Percentiles rank a stretch among this genome's conserved stretches.
Conservation (phyloP, 2,113 vertebrate genomes). For the Lepidothrix coronata region DNA sequence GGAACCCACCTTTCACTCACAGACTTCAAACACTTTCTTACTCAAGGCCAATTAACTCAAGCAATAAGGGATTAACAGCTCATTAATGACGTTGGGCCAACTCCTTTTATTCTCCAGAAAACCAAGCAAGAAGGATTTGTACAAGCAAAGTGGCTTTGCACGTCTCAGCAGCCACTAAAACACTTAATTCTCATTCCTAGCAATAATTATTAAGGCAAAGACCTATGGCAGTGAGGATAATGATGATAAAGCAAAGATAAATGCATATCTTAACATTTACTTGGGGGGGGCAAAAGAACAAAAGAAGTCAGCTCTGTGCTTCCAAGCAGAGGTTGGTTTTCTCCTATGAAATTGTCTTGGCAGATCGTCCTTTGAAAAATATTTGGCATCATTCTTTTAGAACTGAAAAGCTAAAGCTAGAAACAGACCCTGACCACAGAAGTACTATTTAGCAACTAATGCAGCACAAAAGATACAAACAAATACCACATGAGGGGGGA, state of each 20-base stretch:
- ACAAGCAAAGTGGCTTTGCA: not conserved
- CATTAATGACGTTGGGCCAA: not conserved
- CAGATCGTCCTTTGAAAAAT: not conserved
- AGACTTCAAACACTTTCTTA: not conserved
- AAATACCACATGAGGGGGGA: not conserved
- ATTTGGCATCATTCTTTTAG: not conserved
- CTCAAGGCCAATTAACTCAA: conserved; percentile 40
- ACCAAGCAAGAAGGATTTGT: not conserved
- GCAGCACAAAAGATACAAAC: not conserved
- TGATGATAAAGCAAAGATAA: not conserved
- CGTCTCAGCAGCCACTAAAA: not conserved
- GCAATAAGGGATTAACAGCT: conserved; percentile 31
- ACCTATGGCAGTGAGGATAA: not conserved
- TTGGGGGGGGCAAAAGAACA: accelerated
- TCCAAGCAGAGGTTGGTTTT: not conserved
- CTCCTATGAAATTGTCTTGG: not conserved
- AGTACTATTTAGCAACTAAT: conserved; percentile 29
- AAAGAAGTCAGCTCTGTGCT: not conserved
- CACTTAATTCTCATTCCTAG: not conserved
- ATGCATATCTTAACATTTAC: not conserved
- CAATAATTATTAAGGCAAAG: not conserved
- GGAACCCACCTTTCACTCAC: not conserved
- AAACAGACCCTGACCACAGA: conserved; percentile 37
- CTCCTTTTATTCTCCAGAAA: not conserved
- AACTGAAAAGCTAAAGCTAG: not conserved